These are phyloP conservation scores for Lysandra bellargus DNA, from an alignment of 2,888 invertebrate species.

Conservation along the genomic window DNA sequence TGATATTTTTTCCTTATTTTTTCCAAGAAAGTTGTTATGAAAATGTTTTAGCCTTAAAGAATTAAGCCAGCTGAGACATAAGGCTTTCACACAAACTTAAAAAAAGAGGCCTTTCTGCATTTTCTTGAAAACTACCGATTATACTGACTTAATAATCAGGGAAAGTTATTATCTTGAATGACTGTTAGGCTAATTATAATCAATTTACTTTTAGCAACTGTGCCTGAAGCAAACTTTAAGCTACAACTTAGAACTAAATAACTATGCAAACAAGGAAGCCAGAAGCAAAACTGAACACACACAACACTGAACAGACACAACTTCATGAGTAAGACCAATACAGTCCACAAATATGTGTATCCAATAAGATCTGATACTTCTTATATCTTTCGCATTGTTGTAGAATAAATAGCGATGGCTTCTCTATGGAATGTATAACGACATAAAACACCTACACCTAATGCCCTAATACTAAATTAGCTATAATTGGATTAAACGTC, in stretches of 20 bases:
- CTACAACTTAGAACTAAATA: not conserved
- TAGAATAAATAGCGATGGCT: not conserved
- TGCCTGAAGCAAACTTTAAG: not conserved
- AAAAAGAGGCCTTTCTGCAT: too few relatives aligned
- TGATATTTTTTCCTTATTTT: not conserved
- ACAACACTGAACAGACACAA: too few relatives aligned
- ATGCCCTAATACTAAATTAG: not conserved
- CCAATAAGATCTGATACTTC: not conserved
- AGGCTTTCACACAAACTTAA: too few relatives aligned
- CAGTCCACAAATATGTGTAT: not conserved
- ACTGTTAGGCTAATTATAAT: not conserved
- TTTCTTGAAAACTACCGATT: not conserved
- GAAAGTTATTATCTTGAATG: not conserved
- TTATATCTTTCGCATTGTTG: not conserved
- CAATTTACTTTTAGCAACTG: too few relatives aligned
- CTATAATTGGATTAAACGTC: slow-evolving; percentile 25
- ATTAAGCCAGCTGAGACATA: too few relatives aligned
- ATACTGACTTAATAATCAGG: too few relatives aligned
- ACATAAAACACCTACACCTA: not conserved
- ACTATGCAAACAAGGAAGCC: too few relatives aligned
- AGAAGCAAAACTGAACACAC: too few relatives aligned
- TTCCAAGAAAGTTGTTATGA: not conserved
- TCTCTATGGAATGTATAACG: not conserved
- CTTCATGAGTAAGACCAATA: not conserved
- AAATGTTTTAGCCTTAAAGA: not conserved